phyloP scores from a whole-genome alignment of 2,888 invertebrate species.

The Hartigia nigra region DNA sequence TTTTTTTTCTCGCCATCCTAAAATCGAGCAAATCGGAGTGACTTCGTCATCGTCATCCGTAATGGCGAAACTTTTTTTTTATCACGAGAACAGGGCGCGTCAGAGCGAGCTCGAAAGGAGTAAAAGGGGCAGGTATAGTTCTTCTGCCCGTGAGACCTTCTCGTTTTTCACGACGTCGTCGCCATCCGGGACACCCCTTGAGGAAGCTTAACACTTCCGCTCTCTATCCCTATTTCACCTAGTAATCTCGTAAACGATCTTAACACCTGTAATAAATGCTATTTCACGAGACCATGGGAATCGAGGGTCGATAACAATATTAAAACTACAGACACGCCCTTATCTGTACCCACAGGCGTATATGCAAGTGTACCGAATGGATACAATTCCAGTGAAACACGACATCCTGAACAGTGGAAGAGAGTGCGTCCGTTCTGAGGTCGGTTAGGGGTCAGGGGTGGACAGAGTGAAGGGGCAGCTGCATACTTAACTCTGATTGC shows the following conservation, averaged over 20 bases:
- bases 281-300: not conserved
- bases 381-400: not conserved
- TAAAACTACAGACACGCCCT: not conserved
- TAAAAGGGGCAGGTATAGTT: not conserved
- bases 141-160: not conserved
- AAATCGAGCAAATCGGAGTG: not conserved
- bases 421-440: not conserved
- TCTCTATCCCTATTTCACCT: not conserved
- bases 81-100: not conserved
- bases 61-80: not conserved
- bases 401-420: not conserved
- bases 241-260: not conserved
- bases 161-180: not conserved
- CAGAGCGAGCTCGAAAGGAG: not conserved
- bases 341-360: not conserved
- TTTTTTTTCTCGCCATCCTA: not conserved
- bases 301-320: not conserved
- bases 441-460: not conserved
- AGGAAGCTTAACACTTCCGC: not conserved
- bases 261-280: not conserved
- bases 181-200: not conserved
- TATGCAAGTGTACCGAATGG: not conserved
- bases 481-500: conserved; percentile 40
- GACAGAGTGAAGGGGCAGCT: conserved; percentile 3
- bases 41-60: not conserved